Evolutionary conservation across 2,888 invertebrate genomes (phyloP), one percentile per base, ranked within the genome.

Genomic region (Eupithecia insigniata): DNA sequence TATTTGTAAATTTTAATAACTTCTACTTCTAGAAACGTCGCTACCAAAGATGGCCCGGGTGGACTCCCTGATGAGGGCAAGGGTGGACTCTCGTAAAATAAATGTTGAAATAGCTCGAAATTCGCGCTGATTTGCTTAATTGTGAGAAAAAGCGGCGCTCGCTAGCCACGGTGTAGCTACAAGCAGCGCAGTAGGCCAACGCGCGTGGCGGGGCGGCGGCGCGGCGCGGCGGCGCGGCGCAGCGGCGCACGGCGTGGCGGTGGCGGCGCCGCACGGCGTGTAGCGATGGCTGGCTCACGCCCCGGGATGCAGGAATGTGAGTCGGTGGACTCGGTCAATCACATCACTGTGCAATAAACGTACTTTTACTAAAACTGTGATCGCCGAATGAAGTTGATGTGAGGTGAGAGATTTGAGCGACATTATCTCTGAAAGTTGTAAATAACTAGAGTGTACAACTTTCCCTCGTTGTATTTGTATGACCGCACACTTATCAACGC

Each of bases 241-340:
- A 6, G 6, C 18, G 18, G 0, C 55, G 39, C 66, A n/a, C 70
- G 64, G 73, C 67, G 22, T 43, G 69, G 46, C 2, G 46, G 46
- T n/a, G n/a, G 64, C 2, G n/a, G 66, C 70, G 8, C 8, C 55
- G 39, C 66, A n/a, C 70, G 64, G 73, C 67, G 22, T 43, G 69
- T n/a, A n/a, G 46, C 2, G 46, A n/a, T n/a, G n/a, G 64, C 2
- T 1, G 34, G 1, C 12, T 1, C 36, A 3, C 36, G 36, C 70
- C 73, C 43, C 51, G 18, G 36, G 28, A 67, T 67, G 34, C 70
- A 61, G 70, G 73, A 2, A 69, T 68, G 68, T 74, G 70, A 32
- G 62, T 71, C 55, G 39, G 39, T 32, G 68, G 70, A 71, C 70
- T 34, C 71, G 34, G 69, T 55, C 62, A 66, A 71, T 10, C 36